Percentiles rank a stretch among this genome's conserved stretches.
phyloP scores from a whole-genome alignment of 2,797 vertebrate species.

The Dryobates pubescens region DNA sequence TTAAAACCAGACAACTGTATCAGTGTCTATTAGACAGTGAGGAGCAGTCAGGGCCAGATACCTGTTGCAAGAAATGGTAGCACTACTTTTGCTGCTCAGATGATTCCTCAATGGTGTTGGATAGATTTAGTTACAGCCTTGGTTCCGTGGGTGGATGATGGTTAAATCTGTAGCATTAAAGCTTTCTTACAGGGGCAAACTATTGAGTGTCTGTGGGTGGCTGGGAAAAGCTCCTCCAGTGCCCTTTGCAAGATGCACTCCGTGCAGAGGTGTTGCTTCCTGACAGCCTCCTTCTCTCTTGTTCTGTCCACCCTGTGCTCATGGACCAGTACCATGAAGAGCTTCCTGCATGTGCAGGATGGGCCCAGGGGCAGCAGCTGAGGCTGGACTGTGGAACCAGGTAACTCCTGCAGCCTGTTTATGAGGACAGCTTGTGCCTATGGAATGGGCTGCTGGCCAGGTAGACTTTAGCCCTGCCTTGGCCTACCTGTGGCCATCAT shows the following conservation, averaged over 20 bases:
- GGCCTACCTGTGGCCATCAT: not conserved
- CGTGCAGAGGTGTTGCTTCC: not conserved
- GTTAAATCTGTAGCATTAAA: not conserved
- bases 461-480: not conserved
- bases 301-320: not conserved
- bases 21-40: not conserved
- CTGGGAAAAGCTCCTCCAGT: not conserved
- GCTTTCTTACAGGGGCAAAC: not conserved
- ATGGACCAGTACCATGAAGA: accelerated
- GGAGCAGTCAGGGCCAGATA: too few species aligned
- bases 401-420: not conserved
- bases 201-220: accelerated
- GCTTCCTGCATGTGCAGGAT: not conserved
- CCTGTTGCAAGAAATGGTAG: not conserved
- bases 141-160: not conserved
- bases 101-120: not conserved
- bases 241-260: not conserved
- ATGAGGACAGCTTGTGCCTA: not conserved
- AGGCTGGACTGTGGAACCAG: not conserved
- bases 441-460: not conserved
- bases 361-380: not conserved
- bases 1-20: not conserved
- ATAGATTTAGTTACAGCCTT: not conserved
- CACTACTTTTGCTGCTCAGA: not conserved
- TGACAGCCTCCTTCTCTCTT: accelerated